Percentiles rank a stretch among this genome's conserved stretches.
Conservation (phyloP, 2,113 vertebrate genomes). For the Oreochromis spilurus region DNA sequence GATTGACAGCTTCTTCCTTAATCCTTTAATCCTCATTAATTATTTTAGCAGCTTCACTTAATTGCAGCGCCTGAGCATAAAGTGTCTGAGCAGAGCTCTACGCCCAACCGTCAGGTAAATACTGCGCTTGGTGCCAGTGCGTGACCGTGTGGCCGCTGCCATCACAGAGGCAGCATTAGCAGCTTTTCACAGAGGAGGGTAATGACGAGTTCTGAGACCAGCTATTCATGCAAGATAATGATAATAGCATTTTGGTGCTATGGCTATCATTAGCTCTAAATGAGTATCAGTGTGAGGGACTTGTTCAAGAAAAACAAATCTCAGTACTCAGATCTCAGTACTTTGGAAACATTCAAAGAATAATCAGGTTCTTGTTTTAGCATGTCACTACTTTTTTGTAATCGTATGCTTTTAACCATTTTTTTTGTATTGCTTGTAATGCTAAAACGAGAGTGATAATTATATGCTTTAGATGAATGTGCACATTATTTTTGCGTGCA, state of each 20-base stretch:
- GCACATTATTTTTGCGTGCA: not conserved
- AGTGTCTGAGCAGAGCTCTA: not conserved
- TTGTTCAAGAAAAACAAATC: not conserved
- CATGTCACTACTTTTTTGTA: not conserved
- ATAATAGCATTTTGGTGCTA: constrained; percentile 13
- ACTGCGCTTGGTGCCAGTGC: not conserved
- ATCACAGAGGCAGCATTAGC: not conserved
- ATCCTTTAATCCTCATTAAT: not conserved
- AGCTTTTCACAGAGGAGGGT: not conserved
- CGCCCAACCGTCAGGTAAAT: not conserved
- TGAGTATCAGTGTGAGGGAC: not conserved
- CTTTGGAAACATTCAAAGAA: not conserved
- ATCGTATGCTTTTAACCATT: not conserved
- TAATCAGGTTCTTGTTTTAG: not conserved
- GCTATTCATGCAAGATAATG: constrained; percentile 20
- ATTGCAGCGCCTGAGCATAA: not conserved
- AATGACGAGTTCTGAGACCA: constrained; percentile 17
- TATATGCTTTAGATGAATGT: not conserved
- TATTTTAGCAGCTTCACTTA: not conserved
- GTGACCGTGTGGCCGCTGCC: not conserved
- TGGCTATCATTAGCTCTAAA: constrained; percentile 28
- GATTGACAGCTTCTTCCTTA: not conserved
- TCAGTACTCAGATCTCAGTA: not conserved
- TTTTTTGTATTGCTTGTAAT: not conserved
- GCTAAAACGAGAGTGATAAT: not conserved